Evolutionary conservation across 2,113 vertebrate genomes (phyloP), one percentile per base, ranked within the genome.

Genomic region (Peromyscus leucopus): DNA sequence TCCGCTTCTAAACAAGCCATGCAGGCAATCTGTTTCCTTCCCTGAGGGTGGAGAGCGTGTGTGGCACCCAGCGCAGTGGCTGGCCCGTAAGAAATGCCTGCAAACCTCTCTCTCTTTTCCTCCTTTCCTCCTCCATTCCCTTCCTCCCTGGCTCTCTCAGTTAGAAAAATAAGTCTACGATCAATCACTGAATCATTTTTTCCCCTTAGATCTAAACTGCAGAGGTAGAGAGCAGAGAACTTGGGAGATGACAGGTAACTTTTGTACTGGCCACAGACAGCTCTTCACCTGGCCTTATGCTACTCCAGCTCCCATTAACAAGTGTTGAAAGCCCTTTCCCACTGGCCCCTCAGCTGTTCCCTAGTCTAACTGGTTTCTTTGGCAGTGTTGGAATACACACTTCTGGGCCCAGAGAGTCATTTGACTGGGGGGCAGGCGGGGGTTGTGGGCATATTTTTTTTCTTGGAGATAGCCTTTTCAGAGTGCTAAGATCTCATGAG

Each of bases 201-300:
- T 97, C 97, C 98, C 97, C 93, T 97, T 97, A 98, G 98, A 98
- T 98, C 97, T 98, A 98, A 96, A 97, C 97, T 98, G 95, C 97
- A 97, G 97, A 96, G 98, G 97, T 98, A 98, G 95, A 97, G 95
- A 98, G 94, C 98, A 98, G 98, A 97, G 96, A 97, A 96, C 98
- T 97, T 98, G 97, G 97, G 94, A 97, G 96, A 98, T 97, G 98
- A 98, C 97, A 98, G 98, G 98, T 98, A 98, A 98, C 79, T 94
- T 96, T 80, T 95, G 96, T 97, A 91, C 97, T 96, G 89, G 97
- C 96, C 95, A 86, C 94, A 97, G 94, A 96, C 75, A 97, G 96
- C 91, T 90, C 92, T 94, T 96, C 92, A 91, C 95, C 96, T 97
- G 94, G 93, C 93, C 94, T 93, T 86, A 67, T 90, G 89, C 89